Evolutionary conservation across 2,888 invertebrate species (phyloP).

Genomic region (Cynaeus angustus): DNA sequence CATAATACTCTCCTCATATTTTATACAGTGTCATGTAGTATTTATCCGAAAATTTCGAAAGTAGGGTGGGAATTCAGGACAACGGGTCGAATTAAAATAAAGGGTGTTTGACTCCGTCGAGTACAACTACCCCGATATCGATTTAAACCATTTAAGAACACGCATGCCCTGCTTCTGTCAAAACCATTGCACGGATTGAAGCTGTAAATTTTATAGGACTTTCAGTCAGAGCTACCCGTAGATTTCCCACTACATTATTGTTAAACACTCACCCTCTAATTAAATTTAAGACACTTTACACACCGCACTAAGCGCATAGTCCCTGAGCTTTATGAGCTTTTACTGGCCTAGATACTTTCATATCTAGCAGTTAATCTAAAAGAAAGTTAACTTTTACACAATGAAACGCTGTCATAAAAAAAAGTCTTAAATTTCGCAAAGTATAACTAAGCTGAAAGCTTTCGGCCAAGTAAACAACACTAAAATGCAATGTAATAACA

Average conservation of each 20-base stretch:
- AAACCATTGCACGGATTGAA: conserved; percentile 52
- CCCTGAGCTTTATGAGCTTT: too few relatives aligned
- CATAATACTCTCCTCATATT: conserved; percentile 14
- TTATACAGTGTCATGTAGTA: conserved; percentile 17
- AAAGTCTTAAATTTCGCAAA: too few relatives aligned
- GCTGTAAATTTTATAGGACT: conserved; percentile 45
- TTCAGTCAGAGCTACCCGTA: conserved; percentile 14
- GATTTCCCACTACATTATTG: conserved; percentile 29
- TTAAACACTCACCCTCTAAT: conserved; percentile 24
- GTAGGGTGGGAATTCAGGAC: conserved; percentile 49
- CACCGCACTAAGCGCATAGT: not conserved
- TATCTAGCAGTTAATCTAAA: too few relatives aligned
- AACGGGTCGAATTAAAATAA: conserved; percentile 52
- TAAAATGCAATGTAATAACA: too few relatives aligned
- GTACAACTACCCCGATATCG: conserved; percentile 54
- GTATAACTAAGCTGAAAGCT: too few relatives aligned
- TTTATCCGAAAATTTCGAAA: conserved; percentile 44
- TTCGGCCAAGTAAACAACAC: too few relatives aligned
- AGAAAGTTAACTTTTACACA: too few relatives aligned
- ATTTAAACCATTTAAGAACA: conserved; percentile 51
- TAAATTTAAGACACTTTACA: conserved; percentile 23
- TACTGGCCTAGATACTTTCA: too few relatives aligned
- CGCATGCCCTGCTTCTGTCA: conserved; percentile 59
- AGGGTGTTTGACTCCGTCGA: conserved; percentile 53
- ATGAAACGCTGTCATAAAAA: too few relatives aligned